Percentiles rank a stretch among this genome's conserved stretches.
Conservation (phyloP, 37 sponge, comb jelly and placozoan genomes). For the Beroe forskalii region DNA sequence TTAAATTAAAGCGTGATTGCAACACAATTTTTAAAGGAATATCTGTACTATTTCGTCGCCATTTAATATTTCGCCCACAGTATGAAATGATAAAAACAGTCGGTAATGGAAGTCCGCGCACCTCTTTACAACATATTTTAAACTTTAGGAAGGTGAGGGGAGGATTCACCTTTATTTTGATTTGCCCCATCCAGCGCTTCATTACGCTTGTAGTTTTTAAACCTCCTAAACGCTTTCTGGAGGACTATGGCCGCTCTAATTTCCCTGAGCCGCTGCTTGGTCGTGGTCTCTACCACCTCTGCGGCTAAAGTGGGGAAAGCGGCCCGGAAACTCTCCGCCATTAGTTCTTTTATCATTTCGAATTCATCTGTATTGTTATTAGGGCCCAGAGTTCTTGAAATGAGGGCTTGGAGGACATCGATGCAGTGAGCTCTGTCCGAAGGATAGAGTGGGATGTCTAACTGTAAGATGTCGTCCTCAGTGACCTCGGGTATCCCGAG, state of each 20-base stretch:
- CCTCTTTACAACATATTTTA: slow-evolving; percentile 1
- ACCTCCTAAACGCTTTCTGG: slow-evolving; percentile 62
- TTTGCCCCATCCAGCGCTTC: slow-evolving; percentile 31
- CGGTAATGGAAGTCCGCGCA: no score
- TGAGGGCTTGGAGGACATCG: slow-evolving; percentile 59
- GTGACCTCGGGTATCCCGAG: slow-evolving; percentile 37
- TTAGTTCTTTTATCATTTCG: slow-evolving; percentile 65
- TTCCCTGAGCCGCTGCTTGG: slow-evolving; percentile 60
- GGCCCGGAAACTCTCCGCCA: slow-evolving; percentile 64
- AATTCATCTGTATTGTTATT: slow-evolving; percentile 65
- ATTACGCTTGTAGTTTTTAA: slow-evolving; percentile 62
- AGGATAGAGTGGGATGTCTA: slow-evolving; percentile 59
- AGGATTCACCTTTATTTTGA: slow-evolving; percentile 14
- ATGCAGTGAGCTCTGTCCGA: slow-evolving; percentile 60
- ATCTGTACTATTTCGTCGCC: slow-evolving; percentile 62
- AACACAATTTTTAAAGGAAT: background rate
- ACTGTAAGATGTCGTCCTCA: slow-evolving; percentile 49
- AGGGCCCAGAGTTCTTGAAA: slow-evolving; percentile 56
- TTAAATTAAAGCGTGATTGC: slow-evolving; percentile 2
- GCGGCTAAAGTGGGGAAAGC: slow-evolving; percentile 53
- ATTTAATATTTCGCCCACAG: slow-evolving; percentile 46
- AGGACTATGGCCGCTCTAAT: slow-evolving; percentile 58
- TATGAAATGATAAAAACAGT: slow-evolving; percentile 61
- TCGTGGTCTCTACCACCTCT: slow-evolving; percentile 56
- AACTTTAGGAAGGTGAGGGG: slow-evolving; percentile 15